A percentile compares a stretch with the other conserved stretches of the same genome.
phyloP scores from a whole-genome alignment of 2,888 invertebrate genomes.

The Chouioia cunea region DNA sequence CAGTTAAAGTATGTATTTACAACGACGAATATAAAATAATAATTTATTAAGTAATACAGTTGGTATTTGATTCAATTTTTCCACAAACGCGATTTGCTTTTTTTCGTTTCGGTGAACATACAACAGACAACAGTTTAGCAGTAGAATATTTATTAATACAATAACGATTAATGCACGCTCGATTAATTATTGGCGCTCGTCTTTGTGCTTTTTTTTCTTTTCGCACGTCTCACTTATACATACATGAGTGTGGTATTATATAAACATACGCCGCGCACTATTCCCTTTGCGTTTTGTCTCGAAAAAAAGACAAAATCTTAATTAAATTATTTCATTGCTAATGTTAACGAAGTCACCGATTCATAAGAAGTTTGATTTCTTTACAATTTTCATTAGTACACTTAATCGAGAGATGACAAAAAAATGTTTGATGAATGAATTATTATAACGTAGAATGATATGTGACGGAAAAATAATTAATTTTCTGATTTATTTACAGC shows the following conservation, averaged over 20 bases:
- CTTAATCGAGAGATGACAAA: not conserved
- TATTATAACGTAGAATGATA: no score
- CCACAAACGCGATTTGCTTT: conserved; percentile 33
- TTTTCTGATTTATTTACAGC: not conserved
- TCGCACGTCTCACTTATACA: conserved; percentile 38
- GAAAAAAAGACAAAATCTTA: conserved; percentile 20
- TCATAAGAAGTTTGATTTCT: not conserved
- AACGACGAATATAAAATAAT: conserved; percentile 66
- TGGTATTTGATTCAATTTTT: conserved; percentile 63
- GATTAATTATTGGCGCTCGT: conserved; percentile 35
- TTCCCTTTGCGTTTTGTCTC: conserved; percentile 22
- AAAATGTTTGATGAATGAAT: conserved; percentile 1
- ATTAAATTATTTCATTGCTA: conserved; percentile 17
- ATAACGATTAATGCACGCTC: conserved; percentile 63
- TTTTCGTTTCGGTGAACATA: conserved; percentile 59
- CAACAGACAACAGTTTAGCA: conserved; percentile 67
- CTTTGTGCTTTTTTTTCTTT: conserved; percentile 24
- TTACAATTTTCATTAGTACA: not conserved
- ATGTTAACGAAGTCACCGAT: not conserved
- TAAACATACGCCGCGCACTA: conserved; percentile 34
- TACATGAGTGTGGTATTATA: conserved; percentile 48
- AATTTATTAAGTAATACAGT: conserved; percentile 64
- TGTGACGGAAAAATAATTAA: conserved; percentile 9
- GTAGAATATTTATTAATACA: conserved; percentile 65
- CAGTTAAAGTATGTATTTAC: conserved; percentile 64